These are phyloP conservation scores for Eupithecia centaureata DNA, from an alignment of 2,888 invertebrate species.

Conservation along the genomic window DNA sequence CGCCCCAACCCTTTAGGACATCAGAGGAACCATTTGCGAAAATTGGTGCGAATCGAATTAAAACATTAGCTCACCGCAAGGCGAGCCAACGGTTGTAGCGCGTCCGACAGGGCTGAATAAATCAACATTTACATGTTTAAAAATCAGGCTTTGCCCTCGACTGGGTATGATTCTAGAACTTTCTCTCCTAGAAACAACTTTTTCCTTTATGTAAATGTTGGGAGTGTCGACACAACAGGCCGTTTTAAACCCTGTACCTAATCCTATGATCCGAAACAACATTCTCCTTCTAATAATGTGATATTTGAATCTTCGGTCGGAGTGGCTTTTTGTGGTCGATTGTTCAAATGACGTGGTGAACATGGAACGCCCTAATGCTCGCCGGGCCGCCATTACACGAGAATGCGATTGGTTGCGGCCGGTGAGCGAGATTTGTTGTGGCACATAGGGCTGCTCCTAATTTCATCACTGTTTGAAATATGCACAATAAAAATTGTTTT, in stretches of 20 bases:
- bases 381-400: constrained; percentile 23
- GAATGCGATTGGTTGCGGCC: constrained; percentile 21
- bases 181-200: neutral
- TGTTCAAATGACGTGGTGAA: neutral
- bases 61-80: constrained; percentile 23
- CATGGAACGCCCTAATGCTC: constrained; percentile 1
- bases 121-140: neutral
- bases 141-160: neutral
- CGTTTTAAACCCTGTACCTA: neutral
- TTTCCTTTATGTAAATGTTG: neutral
- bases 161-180: neutral
- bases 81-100: neutral
- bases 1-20: neutral
- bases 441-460: neutral
- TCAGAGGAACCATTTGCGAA: constrained; percentile 8
- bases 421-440: constrained; percentile 2
- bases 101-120: neutral
- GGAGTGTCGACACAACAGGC: neutral
- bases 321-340: neutral
- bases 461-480: neutral
- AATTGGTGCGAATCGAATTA: constrained; percentile 31
- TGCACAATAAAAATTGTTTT: neutral
- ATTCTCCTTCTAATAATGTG: neutral
- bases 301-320: neutral
- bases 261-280: neutral